Conservation (phyloP, 2,888 invertebrate species). For the Chrysodeixis includens region DNA sequence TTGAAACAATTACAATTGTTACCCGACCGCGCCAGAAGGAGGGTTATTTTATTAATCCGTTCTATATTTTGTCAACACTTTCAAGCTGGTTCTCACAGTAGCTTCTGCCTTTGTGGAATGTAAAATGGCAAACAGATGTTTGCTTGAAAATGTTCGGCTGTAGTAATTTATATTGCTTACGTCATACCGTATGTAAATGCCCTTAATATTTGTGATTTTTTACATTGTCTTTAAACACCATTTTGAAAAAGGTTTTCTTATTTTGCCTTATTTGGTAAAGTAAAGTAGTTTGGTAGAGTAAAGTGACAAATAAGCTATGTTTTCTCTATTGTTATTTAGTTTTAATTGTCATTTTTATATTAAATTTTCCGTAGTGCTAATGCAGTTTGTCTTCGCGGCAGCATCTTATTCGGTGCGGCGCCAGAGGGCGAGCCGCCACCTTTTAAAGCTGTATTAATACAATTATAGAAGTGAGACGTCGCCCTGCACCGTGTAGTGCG, state of each 20-base stretch:
- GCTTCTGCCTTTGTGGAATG: background rate
- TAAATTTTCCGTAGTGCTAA: constrained; percentile 30
- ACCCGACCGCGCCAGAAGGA: too few species aligned
- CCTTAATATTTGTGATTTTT: background rate
- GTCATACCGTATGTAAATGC: background rate
- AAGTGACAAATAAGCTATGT: too few species aligned
- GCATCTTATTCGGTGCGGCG: constrained; percentile 61
- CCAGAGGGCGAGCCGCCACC: constrained; percentile 20
- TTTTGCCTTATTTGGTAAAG: background rate
- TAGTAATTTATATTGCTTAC: background rate
- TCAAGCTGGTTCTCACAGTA: background rate
- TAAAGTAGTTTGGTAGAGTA: too few species aligned
- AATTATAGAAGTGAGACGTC: too few species aligned
- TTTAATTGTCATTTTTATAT: background rate
- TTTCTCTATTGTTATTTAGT: background rate
- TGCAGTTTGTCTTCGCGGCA: constrained; percentile 36
- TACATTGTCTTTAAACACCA: background rate
- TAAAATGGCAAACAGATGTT: constrained; percentile 3
- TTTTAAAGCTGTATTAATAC: too few species aligned
- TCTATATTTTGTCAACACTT: background rate
- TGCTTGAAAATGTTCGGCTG: background rate
- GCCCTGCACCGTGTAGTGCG: too few species aligned
- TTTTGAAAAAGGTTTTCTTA: too few species aligned
- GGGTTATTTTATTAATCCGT: background rate
- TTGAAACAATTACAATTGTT: too few species aligned